Evolutionary conservation across 2,113 vertebrate species (phyloP).

Genomic region (Phyllostomus hastatus): DNA sequence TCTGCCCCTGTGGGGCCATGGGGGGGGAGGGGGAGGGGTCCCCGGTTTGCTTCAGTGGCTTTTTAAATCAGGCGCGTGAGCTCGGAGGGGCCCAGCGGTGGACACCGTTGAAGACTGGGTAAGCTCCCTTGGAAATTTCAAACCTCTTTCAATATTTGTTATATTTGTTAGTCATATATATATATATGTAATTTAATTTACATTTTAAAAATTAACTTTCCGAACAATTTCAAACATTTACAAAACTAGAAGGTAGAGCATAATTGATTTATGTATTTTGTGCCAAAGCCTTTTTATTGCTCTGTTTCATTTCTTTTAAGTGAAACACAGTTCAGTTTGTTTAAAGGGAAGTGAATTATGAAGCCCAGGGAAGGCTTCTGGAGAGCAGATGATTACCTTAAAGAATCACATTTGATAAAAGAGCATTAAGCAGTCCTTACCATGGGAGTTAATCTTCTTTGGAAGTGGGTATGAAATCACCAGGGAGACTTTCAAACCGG

Average conservation of each 20-base stretch:
- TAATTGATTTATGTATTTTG: not conserved
- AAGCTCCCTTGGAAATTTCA: not conserved
- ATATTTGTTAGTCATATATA: not conserved
- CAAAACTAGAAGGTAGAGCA: not conserved
- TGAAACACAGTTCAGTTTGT: not conserved
- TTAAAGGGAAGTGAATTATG: not conserved
- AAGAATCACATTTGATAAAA: not conserved
- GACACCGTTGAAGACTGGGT: not conserved
- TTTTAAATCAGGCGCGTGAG: not conserved
- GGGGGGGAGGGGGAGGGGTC: fast-evolving
- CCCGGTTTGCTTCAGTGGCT: fast-evolving
- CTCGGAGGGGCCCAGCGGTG: not conserved
- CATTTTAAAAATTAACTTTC: not conserved
- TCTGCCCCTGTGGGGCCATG: not conserved
- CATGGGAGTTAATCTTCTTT: not conserved
- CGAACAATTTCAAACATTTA: not conserved
- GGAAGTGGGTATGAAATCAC: not conserved
- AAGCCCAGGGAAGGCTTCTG: not conserved
- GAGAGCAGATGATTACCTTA: not conserved
- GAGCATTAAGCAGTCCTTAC: not conserved
- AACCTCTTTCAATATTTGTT: not conserved
- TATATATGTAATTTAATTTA: not conserved
- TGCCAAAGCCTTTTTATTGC: not conserved
- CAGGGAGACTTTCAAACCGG: not conserved
- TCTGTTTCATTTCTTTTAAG: not conserved